Conservation (phyloP, 2,888 invertebrate species). For the Mycalesis mineus region DNA sequence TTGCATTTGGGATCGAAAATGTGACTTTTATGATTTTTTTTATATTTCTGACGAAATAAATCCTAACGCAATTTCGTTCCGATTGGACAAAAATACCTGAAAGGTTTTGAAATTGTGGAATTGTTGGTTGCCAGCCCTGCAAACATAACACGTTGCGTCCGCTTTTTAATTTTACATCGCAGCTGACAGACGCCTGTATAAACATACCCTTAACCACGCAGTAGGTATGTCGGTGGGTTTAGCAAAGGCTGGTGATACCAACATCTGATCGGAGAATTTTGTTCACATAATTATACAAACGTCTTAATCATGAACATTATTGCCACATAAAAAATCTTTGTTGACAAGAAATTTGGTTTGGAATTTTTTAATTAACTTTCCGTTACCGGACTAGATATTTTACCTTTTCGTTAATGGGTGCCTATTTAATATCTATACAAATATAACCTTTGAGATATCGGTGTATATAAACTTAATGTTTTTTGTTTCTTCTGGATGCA, state of each 20-base stretch:
- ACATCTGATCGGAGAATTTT: constrained; percentile 15
- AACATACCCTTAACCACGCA: constrained; percentile 54
- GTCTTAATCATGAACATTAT: constrained; percentile 27
- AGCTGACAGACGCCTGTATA: constrained; percentile 68
- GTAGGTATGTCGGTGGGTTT: constrained; percentile 18
- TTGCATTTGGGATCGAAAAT: too few relatives aligned
- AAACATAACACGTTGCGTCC: constrained; percentile 39
- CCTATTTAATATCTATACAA: not conserved
- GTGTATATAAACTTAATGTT: too few relatives aligned
- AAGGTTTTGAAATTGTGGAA: not conserved
- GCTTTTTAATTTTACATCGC: constrained; percentile 70
- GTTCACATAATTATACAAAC: constrained; percentile 21
- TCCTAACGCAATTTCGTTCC: too few relatives aligned
- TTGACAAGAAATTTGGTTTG: constrained; percentile 11
- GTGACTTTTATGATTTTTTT: too few relatives aligned
- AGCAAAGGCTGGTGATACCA: constrained; percentile 18
- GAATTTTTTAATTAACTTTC: constrained; percentile 19
- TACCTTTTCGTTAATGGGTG: not conserved
- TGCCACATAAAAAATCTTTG: constrained; percentile 19
- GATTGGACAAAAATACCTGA: too few relatives aligned
- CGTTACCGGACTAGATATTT: not conserved
- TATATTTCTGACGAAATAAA: too few relatives aligned
- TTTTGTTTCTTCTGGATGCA: too few relatives aligned
- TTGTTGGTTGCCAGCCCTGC: constrained; percentile 48
- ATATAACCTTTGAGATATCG: not conserved